A percentile compares a stretch with the other conserved stretches of the same genome.
Evolutionary conservation across 2,113 vertebrate genomes (phyloP).

Genomic region (Otolemur garnettii): DNA sequence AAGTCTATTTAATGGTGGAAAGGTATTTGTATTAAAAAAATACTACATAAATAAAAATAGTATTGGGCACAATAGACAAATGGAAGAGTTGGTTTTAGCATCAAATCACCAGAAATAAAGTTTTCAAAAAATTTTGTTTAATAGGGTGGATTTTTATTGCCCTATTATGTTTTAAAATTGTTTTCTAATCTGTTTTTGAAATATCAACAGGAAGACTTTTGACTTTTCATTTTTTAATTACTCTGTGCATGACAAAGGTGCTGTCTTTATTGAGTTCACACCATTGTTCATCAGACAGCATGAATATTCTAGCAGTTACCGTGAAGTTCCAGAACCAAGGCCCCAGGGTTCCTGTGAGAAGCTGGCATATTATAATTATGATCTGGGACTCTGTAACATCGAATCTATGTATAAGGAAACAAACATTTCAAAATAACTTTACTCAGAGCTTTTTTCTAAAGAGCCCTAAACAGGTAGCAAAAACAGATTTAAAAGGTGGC

Average conservation of each 20-base stretch:
- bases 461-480: conserved; percentile 57
- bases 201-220: conserved; percentile 2
- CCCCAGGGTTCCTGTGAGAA: conserved; percentile 88
- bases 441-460: conserved; percentile 64
- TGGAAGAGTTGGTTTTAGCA: conserved; percentile 38
- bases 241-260: conserved; percentile 87
- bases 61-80: conserved; percentile 7
- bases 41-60: conserved; percentile 43
- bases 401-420: conserved; percentile 88
- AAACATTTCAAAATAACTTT: conserved; percentile 84
- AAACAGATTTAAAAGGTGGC: conserved; percentile 66
- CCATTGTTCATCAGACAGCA: conserved; percentile 73
- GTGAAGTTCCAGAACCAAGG: conserved; percentile 90
- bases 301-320: conserved; percentile 86
- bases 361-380: conserved; percentile 87
- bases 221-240: conserved; percentile 55
- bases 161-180: conserved; percentile 54
- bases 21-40: conserved; percentile 79
- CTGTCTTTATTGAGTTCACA: conserved; percentile 80
- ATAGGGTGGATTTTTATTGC: conserved; percentile 76
- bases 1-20: conserved; percentile 84
- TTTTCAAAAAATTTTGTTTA: conserved; percentile 49
- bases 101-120: conserved; percentile 61
- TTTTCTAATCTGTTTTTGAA: conserved; percentile 71
- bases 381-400: conserved; percentile 92